phyloP scores from a whole-genome alignment of 2,113 vertebrate species.

The Tursiops truncatus region DNA sequence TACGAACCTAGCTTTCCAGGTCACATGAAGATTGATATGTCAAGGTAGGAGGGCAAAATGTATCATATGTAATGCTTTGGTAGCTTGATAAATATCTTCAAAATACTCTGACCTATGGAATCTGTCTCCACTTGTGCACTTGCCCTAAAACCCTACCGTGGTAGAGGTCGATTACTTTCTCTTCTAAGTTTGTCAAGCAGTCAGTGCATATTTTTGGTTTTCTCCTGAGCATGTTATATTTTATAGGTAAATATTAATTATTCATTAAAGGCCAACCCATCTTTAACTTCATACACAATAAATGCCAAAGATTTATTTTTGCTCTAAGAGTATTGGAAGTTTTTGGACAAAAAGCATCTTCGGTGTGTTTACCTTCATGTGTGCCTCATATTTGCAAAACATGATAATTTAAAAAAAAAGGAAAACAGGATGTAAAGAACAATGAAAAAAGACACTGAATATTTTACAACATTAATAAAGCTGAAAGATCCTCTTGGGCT shows the following conservation, averaged over 20 bases:
- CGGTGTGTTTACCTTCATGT: neutral
- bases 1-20: neutral
- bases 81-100: neutral
- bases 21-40: neutral
- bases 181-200: neutral
- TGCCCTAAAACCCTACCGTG: neutral
- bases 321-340: neutral
- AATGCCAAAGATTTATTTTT: constrained; percentile 47
- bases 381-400: constrained; percentile 26
- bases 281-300: constrained; percentile 65
- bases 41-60: neutral
- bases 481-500: neutral
- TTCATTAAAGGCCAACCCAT: constrained; percentile 16
- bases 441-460: neutral
- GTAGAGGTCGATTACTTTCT: neutral
- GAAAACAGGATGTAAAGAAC: neutral
- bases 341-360: constrained; percentile 23
- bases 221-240: neutral
- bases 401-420: neutral
- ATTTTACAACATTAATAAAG: constrained; percentile 49
- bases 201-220: constrained; percentile 33
- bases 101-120: neutral
- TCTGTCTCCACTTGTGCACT: neutral
- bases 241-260: constrained; percentile 55
- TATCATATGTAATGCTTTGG: neutral